Conservation (phyloP, 2,888 invertebrate species). For the Drosophila nr. perissopoda region DNA sequence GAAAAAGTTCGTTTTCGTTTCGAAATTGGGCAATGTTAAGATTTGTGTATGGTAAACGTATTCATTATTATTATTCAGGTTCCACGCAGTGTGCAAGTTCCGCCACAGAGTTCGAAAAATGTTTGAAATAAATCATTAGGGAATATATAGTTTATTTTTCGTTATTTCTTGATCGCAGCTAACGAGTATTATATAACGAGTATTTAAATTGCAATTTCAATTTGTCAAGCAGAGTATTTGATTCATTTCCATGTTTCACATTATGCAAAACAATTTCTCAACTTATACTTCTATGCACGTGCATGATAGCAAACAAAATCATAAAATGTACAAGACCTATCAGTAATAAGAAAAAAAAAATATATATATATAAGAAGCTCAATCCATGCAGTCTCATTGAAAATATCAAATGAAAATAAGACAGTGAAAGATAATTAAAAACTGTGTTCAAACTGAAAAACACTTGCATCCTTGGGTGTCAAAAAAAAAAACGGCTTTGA, state of each 20-base stretch:
- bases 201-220: slow-evolving; percentile 20
- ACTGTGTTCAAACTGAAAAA: slow-evolving; percentile 5
- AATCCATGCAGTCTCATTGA: slow-evolving; percentile 24
- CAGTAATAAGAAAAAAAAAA: not conserved
- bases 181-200: slow-evolving; percentile 5
- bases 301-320: slow-evolving; percentile 10
- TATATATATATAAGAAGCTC: not conserved
- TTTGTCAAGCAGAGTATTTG: slow-evolving; percentile 38
- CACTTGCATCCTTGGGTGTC: slow-evolving; percentile 4
- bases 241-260: slow-evolving; percentile 1
- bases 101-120: slow-evolving; percentile 63
- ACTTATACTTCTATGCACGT: slow-evolving; percentile 19
- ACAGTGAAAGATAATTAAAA: not conserved
- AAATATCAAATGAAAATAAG: slow-evolving; percentile 7
- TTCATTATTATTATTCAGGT: slow-evolving; percentile 31
- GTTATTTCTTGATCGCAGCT: slow-evolving; percentile 22
- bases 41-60: slow-evolving; percentile 27
- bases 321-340: not conserved
- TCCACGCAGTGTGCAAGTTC: slow-evolving; percentile 68
- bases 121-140: slow-evolving; percentile 69
- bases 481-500: not conserved
- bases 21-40: slow-evolving; percentile 24
- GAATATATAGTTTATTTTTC: slow-evolving; percentile 55
- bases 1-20: slow-evolving; percentile 19
- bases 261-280: slow-evolving; percentile 10